phyloP scores from a whole-genome alignment of 2,113 vertebrate genomes.

The Albula goreensis region DNA sequence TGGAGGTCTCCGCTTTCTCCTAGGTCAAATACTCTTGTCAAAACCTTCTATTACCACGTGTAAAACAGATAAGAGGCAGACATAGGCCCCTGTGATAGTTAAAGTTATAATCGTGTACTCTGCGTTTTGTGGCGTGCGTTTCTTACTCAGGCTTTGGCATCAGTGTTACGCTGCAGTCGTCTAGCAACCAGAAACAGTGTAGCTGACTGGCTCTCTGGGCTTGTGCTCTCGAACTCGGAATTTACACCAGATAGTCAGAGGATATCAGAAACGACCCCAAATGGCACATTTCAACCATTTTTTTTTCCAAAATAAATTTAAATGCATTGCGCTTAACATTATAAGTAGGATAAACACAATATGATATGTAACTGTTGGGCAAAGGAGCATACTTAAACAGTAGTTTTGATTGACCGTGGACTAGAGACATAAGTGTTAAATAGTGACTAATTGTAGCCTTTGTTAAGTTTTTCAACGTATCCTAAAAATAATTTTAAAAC shows the following conservation, averaged over 20 bases:
- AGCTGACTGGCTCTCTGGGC: neutral
- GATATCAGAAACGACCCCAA: no score
- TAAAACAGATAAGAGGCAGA: neutral
- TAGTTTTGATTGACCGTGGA: no score
- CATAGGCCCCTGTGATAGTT: neutral
- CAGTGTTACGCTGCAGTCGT: conserved; percentile 57
- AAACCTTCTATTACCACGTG: neutral
- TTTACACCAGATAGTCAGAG: neutral
- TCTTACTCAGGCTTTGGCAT: conserved; percentile 33
- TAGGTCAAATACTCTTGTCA: neutral
- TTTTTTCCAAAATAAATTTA: neutral
- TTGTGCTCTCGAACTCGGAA: conserved; percentile 15
- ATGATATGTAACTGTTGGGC: no score
- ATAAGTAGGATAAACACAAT: neutral
- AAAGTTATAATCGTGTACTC: neutral
- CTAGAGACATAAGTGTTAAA: no score
- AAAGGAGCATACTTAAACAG: no score
- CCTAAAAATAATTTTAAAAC: no score
- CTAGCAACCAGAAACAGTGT: conserved; percentile 60
- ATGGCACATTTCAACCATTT: no score
- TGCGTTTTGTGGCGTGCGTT: neutral
- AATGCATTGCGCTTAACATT: neutral
- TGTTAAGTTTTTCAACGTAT: no score
- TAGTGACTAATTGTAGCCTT: no score
- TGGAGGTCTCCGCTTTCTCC: neutral